A percentile compares a stretch with the other conserved stretches of the same genome.
Conservation (phyloP, 2,797 vertebrate species). For the Acestrorhynchus altus region DNA sequence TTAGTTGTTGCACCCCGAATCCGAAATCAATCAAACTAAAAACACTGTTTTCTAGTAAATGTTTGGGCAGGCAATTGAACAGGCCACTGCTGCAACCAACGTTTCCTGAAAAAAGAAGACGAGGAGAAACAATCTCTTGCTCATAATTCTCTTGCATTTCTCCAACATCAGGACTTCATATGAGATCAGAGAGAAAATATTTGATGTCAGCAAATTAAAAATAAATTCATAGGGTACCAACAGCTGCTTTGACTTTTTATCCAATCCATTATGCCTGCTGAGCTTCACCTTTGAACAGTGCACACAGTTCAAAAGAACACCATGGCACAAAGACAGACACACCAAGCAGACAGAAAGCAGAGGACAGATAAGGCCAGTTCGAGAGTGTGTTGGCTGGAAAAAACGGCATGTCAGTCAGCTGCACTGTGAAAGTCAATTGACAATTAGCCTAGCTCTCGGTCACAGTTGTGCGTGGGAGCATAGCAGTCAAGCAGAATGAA, state of each 20-base stretch:
- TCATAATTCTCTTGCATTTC: not conserved
- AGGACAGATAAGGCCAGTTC: not conserved
- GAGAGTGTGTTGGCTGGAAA: not conserved
- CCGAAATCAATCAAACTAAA: too few relatives aligned
- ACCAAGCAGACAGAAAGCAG: not conserved
- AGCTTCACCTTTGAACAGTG: constrained; percentile 15
- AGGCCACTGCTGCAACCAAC: too few relatives aligned
- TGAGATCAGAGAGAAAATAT: not conserved
- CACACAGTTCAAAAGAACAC: constrained; percentile 24
- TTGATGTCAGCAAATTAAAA: not conserved
- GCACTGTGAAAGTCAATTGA: not conserved
- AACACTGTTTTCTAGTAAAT: too few relatives aligned
- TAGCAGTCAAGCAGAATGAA: constrained; percentile 1
- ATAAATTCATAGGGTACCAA: not conserved
- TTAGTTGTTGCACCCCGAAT: too few relatives aligned
- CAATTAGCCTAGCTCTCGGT: constrained; percentile 4
- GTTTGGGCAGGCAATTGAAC: too few relatives aligned
- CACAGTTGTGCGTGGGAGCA: not conserved
- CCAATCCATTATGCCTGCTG: not conserved
- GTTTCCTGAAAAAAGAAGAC: constrained; percentile 14
- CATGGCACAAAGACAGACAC: not conserved
- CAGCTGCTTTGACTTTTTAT: constrained; percentile 22
- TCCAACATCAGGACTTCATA: not conserved
- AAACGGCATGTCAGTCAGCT: not conserved
- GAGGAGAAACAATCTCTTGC: not conserved